phyloP scores from a whole-genome alignment of 2,797 vertebrate species.

The Gorsachius magnificus region DNA sequence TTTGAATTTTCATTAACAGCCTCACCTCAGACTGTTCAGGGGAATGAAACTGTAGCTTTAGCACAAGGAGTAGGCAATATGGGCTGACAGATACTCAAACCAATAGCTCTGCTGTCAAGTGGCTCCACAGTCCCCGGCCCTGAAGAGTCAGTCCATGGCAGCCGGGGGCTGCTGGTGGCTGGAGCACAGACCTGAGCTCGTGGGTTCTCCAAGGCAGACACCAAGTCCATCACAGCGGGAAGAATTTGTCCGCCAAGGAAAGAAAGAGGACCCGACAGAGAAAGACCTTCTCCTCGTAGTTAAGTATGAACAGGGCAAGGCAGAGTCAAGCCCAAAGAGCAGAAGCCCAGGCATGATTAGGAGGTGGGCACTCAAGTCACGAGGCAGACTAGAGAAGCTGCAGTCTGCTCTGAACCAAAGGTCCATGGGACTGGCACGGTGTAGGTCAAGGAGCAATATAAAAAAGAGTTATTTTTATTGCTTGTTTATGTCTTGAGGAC shows the following conservation, averaged over 20 bases:
- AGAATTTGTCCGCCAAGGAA: neutral
- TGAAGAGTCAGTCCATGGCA: neutral
- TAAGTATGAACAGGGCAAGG: neutral
- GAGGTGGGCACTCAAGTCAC: neutral
- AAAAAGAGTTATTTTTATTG: neutral
- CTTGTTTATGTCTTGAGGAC: neutral
- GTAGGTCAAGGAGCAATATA: neutral
- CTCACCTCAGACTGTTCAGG: neutral
- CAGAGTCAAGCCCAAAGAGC: neutral
- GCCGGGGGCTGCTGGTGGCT: fast-evolving
- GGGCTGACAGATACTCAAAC: neutral
- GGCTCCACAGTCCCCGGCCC: neutral
- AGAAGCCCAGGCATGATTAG: neutral
- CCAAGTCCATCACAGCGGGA: neutral
- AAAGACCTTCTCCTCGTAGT: neutral
- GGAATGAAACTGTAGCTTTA: neutral
- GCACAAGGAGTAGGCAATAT: neutral
- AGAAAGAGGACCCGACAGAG: neutral
- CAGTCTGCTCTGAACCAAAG: neutral
- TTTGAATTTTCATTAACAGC: neutral
- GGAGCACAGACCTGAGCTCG: neutral
- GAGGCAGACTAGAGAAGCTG: neutral
- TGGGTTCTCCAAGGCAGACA: neutral
- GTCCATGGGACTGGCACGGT: neutral
- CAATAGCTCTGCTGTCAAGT: neutral